These are phyloP conservation scores for Lathronympha strigana DNA, from an alignment of 2,888 invertebrate species.

Conservation along the genomic window DNA sequence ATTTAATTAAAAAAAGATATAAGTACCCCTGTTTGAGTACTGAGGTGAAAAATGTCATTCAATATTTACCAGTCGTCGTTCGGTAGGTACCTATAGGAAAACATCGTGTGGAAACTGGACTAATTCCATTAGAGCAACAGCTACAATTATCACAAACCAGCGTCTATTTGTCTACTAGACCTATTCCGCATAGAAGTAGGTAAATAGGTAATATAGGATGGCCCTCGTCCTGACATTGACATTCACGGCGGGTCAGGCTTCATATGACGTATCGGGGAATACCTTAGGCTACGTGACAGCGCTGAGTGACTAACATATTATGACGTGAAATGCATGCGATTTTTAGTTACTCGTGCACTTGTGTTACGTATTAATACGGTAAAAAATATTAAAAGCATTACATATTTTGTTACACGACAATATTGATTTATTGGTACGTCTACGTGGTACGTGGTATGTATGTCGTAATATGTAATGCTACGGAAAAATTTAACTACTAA, in stretches of 20 bases:
- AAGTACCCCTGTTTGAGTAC: too few relatives aligned
- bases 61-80: too few relatives aligned
- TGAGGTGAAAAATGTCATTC: too few relatives aligned
- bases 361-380: neutral
- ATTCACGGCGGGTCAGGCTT: neutral
- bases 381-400: neutral
- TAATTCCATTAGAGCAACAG: too few relatives aligned
- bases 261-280: slow-evolving; percentile 11
- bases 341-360: neutral
- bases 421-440: too few relatives aligned
- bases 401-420: too few relatives aligned
- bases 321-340: slow-evolving; percentile 14
- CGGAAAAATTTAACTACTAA: too few relatives aligned
- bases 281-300: slow-evolving; percentile 7
- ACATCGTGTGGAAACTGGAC: too few relatives aligned
- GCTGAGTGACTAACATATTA: slow-evolving; percentile 44
- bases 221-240: slow-evolving; percentile 9
- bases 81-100: too few relatives aligned
- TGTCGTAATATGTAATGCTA: too few relatives aligned
- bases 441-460: too few relatives aligned
- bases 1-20: too few relatives aligned
- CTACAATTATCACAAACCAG: neutral
- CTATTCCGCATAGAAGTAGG: neutral
- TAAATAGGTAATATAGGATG: slow-evolving; percentile 1
- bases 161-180: neutral